These are phyloP conservation scores for Lasioglossum marginatum DNA, from an alignment of 2,888 invertebrate genomes.

Conservation along the genomic window DNA sequence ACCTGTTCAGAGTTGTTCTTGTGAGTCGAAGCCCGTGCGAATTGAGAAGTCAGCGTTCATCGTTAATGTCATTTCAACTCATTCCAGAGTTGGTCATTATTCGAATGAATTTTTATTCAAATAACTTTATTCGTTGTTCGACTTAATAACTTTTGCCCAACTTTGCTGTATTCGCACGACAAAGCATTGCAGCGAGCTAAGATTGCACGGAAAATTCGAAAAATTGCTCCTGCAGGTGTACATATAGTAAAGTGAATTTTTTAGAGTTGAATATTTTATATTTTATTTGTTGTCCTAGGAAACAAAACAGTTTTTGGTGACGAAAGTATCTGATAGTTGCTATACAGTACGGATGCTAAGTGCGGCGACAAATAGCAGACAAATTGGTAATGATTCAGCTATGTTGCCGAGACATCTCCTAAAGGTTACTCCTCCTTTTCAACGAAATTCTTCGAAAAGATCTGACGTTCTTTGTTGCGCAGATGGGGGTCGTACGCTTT, in stretches of 20 bases:
- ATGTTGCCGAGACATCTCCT: constrained; percentile 24
- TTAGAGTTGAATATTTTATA: background rate
- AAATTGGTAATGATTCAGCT: background rate
- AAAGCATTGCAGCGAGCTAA: no score
- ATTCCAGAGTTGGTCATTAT: no score
- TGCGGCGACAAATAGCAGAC: background rate
- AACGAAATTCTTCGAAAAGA: constrained; percentile 47
- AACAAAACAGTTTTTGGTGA: background rate
- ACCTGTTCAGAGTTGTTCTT: background rate
- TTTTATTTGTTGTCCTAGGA: background rate
- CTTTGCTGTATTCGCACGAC: no score
- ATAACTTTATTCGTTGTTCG: no score
- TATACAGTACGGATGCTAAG: background rate
- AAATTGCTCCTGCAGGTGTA: background rate
- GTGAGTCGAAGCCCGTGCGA: background rate
- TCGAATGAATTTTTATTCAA: no score
- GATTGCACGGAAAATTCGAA: background rate
- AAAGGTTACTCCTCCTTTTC: constrained; percentile 31
- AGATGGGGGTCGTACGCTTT: constrained; percentile 45
- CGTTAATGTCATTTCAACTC: no score
- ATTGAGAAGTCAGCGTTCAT: no score
- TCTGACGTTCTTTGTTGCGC: constrained; percentile 37
- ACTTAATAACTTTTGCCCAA: no score
- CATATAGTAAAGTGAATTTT: background rate
- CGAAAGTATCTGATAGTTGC: background rate